Conservation (phyloP, 2,113 vertebrate genomes). For the Craseonycteris thonglongyai region DNA sequence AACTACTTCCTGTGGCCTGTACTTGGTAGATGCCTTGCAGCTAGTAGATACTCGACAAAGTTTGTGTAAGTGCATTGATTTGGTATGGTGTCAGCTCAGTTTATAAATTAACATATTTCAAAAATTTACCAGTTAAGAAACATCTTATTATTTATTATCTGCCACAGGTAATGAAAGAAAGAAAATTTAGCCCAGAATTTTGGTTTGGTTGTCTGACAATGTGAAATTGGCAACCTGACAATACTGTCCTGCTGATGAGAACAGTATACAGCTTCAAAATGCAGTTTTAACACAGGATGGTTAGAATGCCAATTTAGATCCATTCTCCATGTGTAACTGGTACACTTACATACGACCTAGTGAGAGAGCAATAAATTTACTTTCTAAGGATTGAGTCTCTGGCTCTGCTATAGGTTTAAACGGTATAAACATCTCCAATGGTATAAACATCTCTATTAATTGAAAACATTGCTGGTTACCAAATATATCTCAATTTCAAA, state of each 20-base stretch:
- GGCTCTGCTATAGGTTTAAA: neutral
- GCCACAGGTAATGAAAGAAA: neutral
- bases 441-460: slow-evolving; percentile 43
- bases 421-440: neutral
- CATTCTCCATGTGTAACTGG: neutral
- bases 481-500: slow-evolving; percentile 48
- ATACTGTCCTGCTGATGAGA: neutral
- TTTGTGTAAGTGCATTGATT: neutral
- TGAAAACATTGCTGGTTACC: slow-evolving; percentile 39
- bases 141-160: neutral
- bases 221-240: neutral
- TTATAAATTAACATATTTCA: neutral
- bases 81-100: neutral
- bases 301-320: neutral
- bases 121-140: neutral
- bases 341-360: neutral
- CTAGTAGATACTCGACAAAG: neutral
- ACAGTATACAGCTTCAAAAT: neutral
- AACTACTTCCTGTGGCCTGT: neutral
- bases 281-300: neutral
- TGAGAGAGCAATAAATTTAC: neutral
- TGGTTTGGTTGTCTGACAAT: neutral
- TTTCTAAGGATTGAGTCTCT: slow-evolving; percentile 22
- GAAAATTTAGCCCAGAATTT: neutral
- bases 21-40: neutral